These are phyloP conservation scores for Lepeophtheirus nordmannii DNA, from an alignment of 2,888 invertebrate species.

Conservation along the genomic window DNA sequence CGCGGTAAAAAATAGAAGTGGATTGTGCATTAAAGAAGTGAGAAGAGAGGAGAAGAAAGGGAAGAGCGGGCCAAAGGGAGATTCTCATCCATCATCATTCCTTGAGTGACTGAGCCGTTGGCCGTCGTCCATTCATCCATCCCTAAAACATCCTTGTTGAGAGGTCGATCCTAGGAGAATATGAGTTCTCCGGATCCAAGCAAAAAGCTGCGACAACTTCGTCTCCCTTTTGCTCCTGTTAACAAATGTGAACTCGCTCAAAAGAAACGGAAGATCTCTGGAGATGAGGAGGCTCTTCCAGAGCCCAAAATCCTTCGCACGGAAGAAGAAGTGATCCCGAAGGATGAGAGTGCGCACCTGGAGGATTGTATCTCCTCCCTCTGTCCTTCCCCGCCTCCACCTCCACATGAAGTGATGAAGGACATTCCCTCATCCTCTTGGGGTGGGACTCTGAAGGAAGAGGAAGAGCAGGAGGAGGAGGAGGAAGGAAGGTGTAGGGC, in stretches of 20 bases:
- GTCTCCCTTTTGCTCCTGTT: slow-evolving; percentile 19
- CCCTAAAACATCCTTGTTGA: neutral
- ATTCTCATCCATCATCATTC: neutral
- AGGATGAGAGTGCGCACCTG: neutral
- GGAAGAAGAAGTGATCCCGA: too few species aligned
- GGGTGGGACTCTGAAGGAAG: neutral
- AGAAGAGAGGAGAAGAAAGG: too few species aligned
- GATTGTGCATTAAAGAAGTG: too few species aligned
- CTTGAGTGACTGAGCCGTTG: too few species aligned
- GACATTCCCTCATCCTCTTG: neutral
- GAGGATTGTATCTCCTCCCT: neutral
- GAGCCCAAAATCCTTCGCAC: neutral
- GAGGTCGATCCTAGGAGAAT: neutral
- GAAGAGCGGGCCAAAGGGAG: too few species aligned
- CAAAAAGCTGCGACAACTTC: slow-evolving; percentile 21
- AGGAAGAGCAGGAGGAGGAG: neutral
- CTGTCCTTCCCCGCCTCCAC: neutral
- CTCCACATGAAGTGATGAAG: neutral
- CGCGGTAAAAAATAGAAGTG: too few species aligned
- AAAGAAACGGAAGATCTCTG: neutral
- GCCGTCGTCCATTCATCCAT: too few species aligned
- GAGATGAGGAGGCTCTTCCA: neutral
- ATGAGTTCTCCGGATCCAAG: neutral
- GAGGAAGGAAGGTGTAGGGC: neutral
- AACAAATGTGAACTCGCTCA: neutral